These are phyloP conservation scores for Drosophila tropicalis DNA, from an alignment of 1,140 invertebrate species.

Conservation along the genomic window DNA sequence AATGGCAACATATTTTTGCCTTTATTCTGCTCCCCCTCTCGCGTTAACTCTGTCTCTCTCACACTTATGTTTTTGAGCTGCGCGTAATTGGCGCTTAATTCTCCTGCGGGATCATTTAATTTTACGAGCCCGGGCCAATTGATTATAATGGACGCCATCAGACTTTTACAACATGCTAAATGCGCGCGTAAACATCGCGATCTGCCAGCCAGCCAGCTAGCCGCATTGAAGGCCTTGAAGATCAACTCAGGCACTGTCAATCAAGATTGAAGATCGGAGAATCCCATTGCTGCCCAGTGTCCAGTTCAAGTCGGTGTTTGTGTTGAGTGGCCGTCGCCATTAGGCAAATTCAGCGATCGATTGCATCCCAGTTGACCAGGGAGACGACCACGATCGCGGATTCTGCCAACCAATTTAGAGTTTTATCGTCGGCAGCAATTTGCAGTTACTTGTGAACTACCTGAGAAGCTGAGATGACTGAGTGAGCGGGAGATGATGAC, in stretches of 20 bases:
- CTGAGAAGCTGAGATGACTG: constrained; percentile 71
- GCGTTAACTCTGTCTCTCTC: constrained; percentile 10
- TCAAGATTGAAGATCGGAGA: constrained; percentile 57
- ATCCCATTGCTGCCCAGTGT: background rate
- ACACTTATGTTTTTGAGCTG: constrained; percentile 46
- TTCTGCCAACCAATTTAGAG: constrained; percentile 70
- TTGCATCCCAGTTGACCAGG: constrained; percentile 43
- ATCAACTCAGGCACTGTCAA: constrained; percentile 60
- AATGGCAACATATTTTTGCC: constrained; percentile 55
- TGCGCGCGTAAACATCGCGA: constrained; percentile 79
- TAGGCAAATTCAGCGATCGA: constrained; percentile 81
- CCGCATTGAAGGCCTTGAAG: constrained; percentile 1
- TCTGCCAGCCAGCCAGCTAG: constrained; percentile 30
- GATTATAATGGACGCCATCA: constrained; percentile 83
- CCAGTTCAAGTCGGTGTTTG: constrained; percentile 61
- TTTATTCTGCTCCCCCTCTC: constrained; percentile 19
- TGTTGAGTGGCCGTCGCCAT: constrained; percentile 80
- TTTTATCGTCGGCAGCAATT: constrained; percentile 80
- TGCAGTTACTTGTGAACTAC: constrained; percentile 83
- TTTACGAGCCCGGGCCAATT: constrained; percentile 83
- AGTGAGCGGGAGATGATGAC: constrained; percentile 37
- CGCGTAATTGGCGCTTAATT: constrained; percentile 83
- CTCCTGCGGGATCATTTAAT: constrained; percentile 83
- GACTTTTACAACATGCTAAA: constrained; percentile 83
- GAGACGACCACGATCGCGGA: constrained; percentile 52